Evolutionary conservation across 2,888 invertebrate species (phyloP), one percentile per base, ranked within the genome.

Genomic region (Dorcus hopei): DNA sequence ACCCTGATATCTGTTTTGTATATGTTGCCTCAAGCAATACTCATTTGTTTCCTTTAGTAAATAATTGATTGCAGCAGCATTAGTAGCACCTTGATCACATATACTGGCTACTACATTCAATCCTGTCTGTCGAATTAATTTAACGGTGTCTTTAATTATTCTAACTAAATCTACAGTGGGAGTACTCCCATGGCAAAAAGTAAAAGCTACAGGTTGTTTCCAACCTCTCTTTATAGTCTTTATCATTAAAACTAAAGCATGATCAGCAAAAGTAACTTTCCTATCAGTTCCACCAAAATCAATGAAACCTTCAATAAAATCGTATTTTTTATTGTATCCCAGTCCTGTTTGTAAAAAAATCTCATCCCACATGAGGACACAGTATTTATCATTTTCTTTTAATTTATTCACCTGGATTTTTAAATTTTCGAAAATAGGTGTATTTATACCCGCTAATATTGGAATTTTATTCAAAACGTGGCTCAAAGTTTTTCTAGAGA

Each of bases 11-110:
- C n/a, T n/a, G 39, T 64, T 62, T 9, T 64, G 53, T 42, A 56
- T 23, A 8, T 48, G 50, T 9, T 60, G 11, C 47, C 23, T 39
- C 9, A 56, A 6, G 42, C 54, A 62, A n/a, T 64, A 42, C 9
- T 19, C 53, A 11, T 56, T 45, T 7, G 61, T 64, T 7, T 66
- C 61, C 23, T 58, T 56, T 23, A 63, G 26, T 38, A 67, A 56
- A 7, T n/a, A 19, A 48, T 61, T 68, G 49, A 69, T 61, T 8
- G 66, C 68, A 23, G 64, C 59, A 47, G 41, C 52, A 62, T 71
- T 72, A 14, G 63, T 65, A 3, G 65, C 52, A 14, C 68, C 71
- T 54, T 71, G 70, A 54, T 72, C 70, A 59, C 64, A 70, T 26
- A 70, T 62, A 6, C 68, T 70, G 9, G 68, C 68, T n/a, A 69